Conservation (phyloP, 2,113 vertebrate genomes). For the Oreochromis spilurus region DNA sequence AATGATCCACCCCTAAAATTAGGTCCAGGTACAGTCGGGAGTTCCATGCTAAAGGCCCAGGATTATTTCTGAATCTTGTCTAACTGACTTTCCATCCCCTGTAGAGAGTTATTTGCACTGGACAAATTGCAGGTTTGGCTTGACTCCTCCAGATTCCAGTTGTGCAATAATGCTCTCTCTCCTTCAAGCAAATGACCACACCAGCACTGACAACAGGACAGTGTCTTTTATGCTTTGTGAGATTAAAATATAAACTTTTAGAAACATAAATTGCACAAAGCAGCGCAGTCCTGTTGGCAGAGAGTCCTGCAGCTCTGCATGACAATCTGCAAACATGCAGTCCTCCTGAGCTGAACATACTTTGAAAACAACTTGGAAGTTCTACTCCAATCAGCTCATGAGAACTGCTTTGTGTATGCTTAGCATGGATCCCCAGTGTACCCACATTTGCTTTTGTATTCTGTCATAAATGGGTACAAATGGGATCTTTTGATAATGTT, state of each 20-base stretch:
- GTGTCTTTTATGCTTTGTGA: neutral
- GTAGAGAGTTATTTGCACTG: slow-evolving; percentile 10
- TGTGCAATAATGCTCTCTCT: slow-evolving; percentile 15
- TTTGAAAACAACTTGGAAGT: neutral
- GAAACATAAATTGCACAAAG: neutral
- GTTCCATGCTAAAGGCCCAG: slow-evolving; percentile 34
- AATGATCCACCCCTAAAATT: neutral
- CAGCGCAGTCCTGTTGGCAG: slow-evolving; percentile 24
- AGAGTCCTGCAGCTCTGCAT: slow-evolving; percentile 55
- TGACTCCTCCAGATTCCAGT: slow-evolving; percentile 59
- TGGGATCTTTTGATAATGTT: slow-evolving; percentile 63
- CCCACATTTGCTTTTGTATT: slow-evolving; percentile 33
- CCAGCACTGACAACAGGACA: slow-evolving; percentile 20
- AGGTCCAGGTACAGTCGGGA: slow-evolving; percentile 15
- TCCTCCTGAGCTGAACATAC: slow-evolving; percentile 30
- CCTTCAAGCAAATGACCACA: neutral
- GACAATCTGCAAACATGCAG: slow-evolving; percentile 14
- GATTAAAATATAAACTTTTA: neutral
- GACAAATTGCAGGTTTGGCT: slow-evolving; percentile 66
- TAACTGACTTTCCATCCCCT: slow-evolving; percentile 34
- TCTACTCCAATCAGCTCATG: slow-evolving; percentile 7
- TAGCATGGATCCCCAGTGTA: slow-evolving; percentile 67
- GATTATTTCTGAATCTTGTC: neutral
- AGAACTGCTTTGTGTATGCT: slow-evolving; percentile 43
- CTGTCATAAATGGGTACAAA: slow-evolving; percentile 54